Conservation (phyloP, 1,140 invertebrate species). For the Lepidurus packardi region DNA sequence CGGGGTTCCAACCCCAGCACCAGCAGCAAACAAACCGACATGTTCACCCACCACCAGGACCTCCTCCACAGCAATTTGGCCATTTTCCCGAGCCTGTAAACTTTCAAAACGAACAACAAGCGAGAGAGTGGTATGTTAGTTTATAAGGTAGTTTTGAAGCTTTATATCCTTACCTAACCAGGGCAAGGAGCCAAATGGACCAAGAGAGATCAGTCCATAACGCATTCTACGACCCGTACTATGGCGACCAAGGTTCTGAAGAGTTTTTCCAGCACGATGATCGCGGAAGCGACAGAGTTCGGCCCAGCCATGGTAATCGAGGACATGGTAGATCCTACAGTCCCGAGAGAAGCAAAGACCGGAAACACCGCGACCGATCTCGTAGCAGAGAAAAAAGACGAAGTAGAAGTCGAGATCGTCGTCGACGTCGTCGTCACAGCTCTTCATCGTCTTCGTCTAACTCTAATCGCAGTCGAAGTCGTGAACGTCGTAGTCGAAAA, state of each 20-base stretch:
- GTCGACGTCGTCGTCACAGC: constrained; percentile 38
- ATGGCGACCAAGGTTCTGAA: background rate
- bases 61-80: constrained; percentile 21
- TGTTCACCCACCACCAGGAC: constrained; percentile 21
- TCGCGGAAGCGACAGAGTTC: constrained; percentile 35
- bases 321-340: background rate
- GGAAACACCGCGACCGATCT: constrained; percentile 37
- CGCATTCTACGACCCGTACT: constrained; percentile 18
- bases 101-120: background rate
- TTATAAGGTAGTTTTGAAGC: background rate
- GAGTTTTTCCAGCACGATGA: constrained; percentile 29
- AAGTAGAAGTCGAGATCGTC: constrained; percentile 36
- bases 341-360: constrained; percentile 37
- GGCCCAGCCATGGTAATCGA: constrained; percentile 39
- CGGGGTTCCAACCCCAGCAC: background rate
- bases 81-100: background rate
- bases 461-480: constrained; percentile 31
- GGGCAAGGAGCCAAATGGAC: background rate
- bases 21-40: constrained; percentile 24
- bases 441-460: constrained; percentile 6
- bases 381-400: constrained; percentile 35
- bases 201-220: background rate
- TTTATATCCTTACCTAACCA: background rate
- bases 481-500: constrained; percentile 35
- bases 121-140: background rate